These are phyloP conservation scores for Thalassoma bifasciatum DNA, from an alignment of 2,113 vertebrate genomes.

Conservation along the genomic window DNA sequence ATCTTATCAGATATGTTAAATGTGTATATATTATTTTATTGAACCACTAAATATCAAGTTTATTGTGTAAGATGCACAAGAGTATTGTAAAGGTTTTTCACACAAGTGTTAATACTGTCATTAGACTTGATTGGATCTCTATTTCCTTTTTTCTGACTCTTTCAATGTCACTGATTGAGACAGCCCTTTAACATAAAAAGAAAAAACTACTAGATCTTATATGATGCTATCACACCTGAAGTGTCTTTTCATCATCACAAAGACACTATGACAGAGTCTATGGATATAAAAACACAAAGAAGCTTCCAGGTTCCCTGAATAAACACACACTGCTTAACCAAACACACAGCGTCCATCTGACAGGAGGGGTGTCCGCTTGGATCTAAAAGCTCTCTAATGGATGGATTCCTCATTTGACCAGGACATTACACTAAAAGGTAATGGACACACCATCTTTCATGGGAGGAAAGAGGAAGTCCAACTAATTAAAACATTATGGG, in stretches of 20 bases:
- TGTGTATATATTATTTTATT: constrained; percentile 4
- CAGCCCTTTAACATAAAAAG: neutral
- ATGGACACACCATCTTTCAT: neutral
- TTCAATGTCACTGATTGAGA: neutral
- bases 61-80: neutral
- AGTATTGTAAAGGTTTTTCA: neutral
- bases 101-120: neutral
- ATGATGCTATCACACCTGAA: no score
- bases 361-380: neutral
- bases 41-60: neutral
- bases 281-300: neutral
- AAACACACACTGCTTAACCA: neutral
- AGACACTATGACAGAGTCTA: neutral
- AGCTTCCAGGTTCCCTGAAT: neutral
- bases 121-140: neutral
- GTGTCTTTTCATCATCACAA: neutral
- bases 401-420: neutral
- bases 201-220: neutral
- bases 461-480: neutral
- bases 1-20: neutral
- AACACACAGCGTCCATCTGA: neutral
- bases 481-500: neutral
- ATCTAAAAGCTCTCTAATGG: constrained; percentile 16
- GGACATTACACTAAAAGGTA: neutral
- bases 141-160: neutral